Evolutionary conservation across 2,797 vertebrate genomes (phyloP).

Genomic region (Pampus argenteus): DNA sequence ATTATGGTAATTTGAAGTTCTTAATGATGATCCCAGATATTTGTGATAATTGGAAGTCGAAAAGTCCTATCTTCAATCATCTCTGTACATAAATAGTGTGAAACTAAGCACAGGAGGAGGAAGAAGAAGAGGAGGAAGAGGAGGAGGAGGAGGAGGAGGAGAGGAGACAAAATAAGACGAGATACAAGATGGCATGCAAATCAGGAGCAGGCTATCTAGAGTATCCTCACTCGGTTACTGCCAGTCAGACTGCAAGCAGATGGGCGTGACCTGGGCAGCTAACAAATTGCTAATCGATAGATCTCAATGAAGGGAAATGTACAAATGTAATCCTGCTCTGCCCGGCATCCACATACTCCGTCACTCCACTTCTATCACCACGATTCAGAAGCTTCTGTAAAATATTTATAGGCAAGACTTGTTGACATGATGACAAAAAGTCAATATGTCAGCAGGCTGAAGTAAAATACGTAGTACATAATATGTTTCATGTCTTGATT

Average conservation of each 20-base stretch:
- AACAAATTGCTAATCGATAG: slow-evolving; percentile 72
- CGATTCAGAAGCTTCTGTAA: not conserved
- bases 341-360: not conserved
- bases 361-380: not conserved
- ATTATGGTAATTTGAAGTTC: slow-evolving; percentile 37
- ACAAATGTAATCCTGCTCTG: slow-evolving; percentile 31
- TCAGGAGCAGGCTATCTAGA: slow-evolving; percentile 22
- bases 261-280: slow-evolving; percentile 45
- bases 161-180: not conserved
- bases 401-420: slow-evolving; percentile 38
- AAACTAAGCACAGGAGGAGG: slow-evolving; percentile 19
- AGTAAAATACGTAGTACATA: not conserved
- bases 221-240: slow-evolving; percentile 35
- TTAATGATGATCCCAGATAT: slow-evolving; percentile 46
- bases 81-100: slow-evolving; percentile 34
- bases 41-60: slow-evolving; percentile 46
- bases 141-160: not conserved
- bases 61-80: slow-evolving; percentile 38
- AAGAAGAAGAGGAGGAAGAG: not conserved
- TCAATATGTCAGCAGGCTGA: not conserved
- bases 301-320: slow-evolving; percentile 52
- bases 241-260: slow-evolving; percentile 45
- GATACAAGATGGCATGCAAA: slow-evolving; percentile 5
- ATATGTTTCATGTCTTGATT: not conserved
- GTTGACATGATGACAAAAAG: not conserved